A percentile compares a stretch with the other conserved stretches of the same genome.
Conservation (phyloP, 2,113 vertebrate species). For the Tursiops truncatus region DNA sequence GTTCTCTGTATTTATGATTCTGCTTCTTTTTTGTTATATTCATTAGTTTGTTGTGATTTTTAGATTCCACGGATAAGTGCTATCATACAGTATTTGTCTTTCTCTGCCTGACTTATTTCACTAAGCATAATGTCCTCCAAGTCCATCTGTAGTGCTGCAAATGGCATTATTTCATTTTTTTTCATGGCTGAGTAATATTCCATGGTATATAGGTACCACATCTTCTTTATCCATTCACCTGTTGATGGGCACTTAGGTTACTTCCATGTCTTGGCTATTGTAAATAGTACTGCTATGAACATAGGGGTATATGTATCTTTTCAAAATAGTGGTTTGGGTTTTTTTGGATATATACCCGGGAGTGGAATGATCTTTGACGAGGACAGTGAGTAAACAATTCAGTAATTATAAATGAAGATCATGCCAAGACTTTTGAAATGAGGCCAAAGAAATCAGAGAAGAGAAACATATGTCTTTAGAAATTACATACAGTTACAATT, state of each 20-base stretch:
- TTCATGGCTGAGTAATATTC: background rate
- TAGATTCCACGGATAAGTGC: background rate
- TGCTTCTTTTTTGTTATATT: background rate
- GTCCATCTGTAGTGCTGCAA: background rate
- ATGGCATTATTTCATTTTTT: background rate
- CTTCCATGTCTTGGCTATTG: too few species aligned
- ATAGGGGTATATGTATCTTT: fast-evolving
- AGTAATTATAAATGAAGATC: background rate
- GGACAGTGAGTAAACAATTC: background rate
- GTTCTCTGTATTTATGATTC: background rate
- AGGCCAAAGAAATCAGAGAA: background rate
- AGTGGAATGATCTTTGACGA: background rate
- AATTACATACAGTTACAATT: background rate
- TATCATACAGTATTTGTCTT: too few species aligned
- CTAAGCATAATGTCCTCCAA: background rate
- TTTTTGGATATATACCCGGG: background rate
- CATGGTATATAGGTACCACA: fast-evolving
- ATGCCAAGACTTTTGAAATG: background rate
- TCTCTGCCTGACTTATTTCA: background rate
- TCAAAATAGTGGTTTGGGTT: background rate
- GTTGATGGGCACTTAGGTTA: background rate
- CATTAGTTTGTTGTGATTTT: background rate
- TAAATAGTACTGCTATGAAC: background rate
- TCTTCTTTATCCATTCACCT: background rate
- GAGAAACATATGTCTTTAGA: background rate